Percentiles rank a stretch among this genome's conserved stretches.
These are phyloP conservation scores for Philopotamus ludificatus DNA, from an alignment of 1,140 invertebrate genomes.

Conservation along the genomic window DNA sequence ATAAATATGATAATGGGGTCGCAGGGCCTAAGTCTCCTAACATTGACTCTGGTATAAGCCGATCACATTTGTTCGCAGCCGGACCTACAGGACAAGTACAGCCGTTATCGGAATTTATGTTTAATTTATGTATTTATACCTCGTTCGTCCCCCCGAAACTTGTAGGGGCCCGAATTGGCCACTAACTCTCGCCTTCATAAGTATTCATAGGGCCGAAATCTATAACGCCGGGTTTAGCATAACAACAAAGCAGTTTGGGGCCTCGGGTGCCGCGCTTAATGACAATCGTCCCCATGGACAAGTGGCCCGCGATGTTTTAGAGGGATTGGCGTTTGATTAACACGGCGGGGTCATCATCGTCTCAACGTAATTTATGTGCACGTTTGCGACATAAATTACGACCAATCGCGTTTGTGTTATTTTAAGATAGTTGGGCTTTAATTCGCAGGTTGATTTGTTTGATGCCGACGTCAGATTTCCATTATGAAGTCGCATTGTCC, in stretches of 20 bases:
- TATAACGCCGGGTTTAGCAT: conserved; percentile 15
- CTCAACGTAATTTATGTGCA: neutral
- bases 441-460: too few species aligned
- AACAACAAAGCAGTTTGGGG: neutral
- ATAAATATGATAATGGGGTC: conserved; percentile 23
- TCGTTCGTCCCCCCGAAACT: neutral
- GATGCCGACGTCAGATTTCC: too few species aligned
- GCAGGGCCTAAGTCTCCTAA: neutral
- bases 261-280: neutral
- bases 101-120: conserved; percentile 25
- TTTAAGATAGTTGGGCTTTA: too few species aligned
- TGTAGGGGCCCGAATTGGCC: conserved; percentile 18
- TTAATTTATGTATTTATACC: conserved; percentile 28
- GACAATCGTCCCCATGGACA: neutral
- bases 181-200: conserved; percentile 21
- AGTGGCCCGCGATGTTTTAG: neutral
- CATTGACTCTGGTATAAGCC: neutral
- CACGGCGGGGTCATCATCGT: neutral
- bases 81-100: conserved; percentile 24
- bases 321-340: neutral
- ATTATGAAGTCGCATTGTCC: too few species aligned
- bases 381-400: too few species aligned
- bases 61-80: neutral
- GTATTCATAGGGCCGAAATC: conserved; percentile 25
- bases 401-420: too few species aligned